Evolutionary conservation across 2,888 invertebrate genomes (phyloP).

Genomic region (Papilio protenor): DNA sequence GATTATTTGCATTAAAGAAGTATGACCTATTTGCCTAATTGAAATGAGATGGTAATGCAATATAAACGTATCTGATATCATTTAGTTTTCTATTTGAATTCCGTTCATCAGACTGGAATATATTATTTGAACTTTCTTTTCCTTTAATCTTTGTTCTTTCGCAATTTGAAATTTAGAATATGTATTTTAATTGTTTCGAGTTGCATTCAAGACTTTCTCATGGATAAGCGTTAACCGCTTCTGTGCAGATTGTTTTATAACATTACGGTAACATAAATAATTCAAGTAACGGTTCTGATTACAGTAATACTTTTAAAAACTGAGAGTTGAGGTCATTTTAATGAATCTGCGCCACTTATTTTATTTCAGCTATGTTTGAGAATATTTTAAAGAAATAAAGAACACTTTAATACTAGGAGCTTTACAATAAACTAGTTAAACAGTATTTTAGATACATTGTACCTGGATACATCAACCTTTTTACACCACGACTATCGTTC

Average conservation of each 20-base stretch:
- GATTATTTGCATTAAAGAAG: neutral
- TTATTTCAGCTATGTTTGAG: conserved; percentile 36
- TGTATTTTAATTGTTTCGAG: conserved; percentile 46
- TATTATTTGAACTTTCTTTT: conserved; percentile 8
- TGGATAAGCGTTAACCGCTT: conserved; percentile 58
- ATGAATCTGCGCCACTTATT: conserved; percentile 50
- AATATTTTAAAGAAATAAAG: neutral
- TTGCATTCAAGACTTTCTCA: conserved; percentile 59
- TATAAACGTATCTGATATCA: conserved; percentile 28
- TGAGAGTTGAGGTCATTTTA: conserved; percentile 52
- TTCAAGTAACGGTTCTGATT: conserved; percentile 59
- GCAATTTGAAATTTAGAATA: neutral
- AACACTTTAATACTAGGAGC: neutral
- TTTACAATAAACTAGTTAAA: too few relatives aligned
- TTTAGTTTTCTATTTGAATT: conserved; percentile 30
- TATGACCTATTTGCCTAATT: conserved; percentile 34
- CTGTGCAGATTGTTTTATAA: conserved; percentile 55
- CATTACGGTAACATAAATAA: conserved; percentile 60
- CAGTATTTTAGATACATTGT: too few relatives aligned
- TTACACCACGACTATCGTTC: too few relatives aligned
- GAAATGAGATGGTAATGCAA: conserved; percentile 23
- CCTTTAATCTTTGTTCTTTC: neutral
- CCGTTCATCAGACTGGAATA: conserved; percentile 21
- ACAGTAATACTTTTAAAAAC: conserved; percentile 58
- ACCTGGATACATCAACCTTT: too few relatives aligned